Conservation (phyloP, 2,797 vertebrate genomes). For the Pachyuromys duprasi region DNA sequence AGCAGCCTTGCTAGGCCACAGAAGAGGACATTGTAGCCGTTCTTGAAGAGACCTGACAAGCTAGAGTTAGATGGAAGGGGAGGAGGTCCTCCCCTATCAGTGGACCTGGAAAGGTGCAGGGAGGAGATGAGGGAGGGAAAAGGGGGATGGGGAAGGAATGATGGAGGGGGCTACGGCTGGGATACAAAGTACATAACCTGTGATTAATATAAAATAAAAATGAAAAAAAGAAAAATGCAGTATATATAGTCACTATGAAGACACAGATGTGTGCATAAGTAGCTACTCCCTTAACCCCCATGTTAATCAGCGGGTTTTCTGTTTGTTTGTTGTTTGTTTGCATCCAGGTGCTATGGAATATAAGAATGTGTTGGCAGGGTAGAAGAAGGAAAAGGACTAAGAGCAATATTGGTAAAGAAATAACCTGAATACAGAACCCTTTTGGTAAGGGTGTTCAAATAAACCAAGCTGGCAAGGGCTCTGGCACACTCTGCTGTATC, state of each 20-base stretch:
- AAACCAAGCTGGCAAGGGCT: neutral
- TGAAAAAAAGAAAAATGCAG: constrained; percentile 55
- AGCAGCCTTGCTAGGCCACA: too few species aligned
- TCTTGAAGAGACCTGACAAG: too few species aligned
- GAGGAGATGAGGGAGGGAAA: too few species aligned
- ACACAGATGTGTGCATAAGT: neutral
- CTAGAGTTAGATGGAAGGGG: too few species aligned
- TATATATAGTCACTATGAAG: neutral
- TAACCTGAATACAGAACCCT: neutral
- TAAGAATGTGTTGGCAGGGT: neutral
- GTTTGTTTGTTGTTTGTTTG: neutral
- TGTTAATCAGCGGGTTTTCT: neutral
- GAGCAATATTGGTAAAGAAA: constrained; percentile 7
- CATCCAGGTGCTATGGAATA: neutral
- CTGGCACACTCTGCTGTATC: neutral
- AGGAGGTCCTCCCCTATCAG: too few species aligned
- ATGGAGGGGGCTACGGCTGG: too few species aligned
- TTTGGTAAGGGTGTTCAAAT: neutral
- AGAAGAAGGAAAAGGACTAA: neutral
- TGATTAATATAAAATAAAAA: too few species aligned
- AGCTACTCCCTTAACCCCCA: neutral
- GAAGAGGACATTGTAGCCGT: too few species aligned
- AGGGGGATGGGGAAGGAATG: too few species aligned
- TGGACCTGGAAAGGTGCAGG: too few species aligned
- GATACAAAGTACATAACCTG: too few species aligned